Evolutionary conservation across 1,140 invertebrate genomes (phyloP).

Genomic region (Drosophila tsacasi): DNA sequence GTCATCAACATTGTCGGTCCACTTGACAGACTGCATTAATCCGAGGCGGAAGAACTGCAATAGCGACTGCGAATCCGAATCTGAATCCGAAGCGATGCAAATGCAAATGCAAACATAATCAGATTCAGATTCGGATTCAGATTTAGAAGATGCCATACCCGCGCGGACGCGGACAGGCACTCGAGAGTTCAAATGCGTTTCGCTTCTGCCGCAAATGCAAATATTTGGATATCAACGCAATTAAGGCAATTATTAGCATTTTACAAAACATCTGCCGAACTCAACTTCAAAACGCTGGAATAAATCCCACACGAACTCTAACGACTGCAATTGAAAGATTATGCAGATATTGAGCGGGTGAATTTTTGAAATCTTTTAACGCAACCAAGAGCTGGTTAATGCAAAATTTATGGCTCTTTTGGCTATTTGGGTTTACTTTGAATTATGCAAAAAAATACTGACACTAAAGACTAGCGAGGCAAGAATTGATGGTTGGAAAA

Average conservation of each 20-base stretch:
- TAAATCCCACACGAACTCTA: conserved; percentile 22
- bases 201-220: conserved; percentile 42
- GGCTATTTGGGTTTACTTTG: background rate
- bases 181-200: conserved; percentile 68
- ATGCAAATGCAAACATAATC: conserved; percentile 61
- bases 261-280: conserved; percentile 55
- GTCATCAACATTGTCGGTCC: conserved; percentile 34
- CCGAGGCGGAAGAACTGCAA: conserved; percentile 44
- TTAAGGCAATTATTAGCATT: conserved; percentile 67
- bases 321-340: conserved; percentile 45
- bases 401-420: conserved; percentile 28
- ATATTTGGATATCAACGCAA: conserved; percentile 63
- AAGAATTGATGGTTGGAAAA: background rate
- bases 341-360: conserved; percentile 26
- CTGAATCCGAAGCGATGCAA: conserved; percentile 5
- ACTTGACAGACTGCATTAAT: conserved; percentile 50
- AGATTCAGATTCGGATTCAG: conserved; percentile 19
- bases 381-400: conserved; percentile 36
- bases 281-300: conserved; percentile 29
- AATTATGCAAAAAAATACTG: background rate
- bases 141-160: conserved; percentile 29
- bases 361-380: conserved; percentile 20
- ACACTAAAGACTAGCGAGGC: too few relatives aligned
- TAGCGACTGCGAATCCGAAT: conserved; percentile 14
- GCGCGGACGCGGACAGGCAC: conserved; percentile 37